A percentile compares a stretch with the other conserved stretches of the same genome.
phyloP scores from a whole-genome alignment of 2,888 invertebrate species.

The Agrenia bidenticulata region DNA sequence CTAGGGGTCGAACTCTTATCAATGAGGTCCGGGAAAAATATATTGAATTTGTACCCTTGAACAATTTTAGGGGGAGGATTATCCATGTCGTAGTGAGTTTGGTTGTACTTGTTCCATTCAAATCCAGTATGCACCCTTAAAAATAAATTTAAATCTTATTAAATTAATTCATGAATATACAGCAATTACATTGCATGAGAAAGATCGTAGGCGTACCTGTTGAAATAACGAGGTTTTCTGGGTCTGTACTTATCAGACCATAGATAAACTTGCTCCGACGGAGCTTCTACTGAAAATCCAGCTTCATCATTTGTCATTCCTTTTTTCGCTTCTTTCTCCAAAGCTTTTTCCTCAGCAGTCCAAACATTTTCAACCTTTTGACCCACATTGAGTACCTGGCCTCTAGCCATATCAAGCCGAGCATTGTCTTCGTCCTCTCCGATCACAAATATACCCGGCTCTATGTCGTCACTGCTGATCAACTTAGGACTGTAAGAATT shows the following conservation, averaged over 20 bases:
- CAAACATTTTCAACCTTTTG: conserved; percentile 57
- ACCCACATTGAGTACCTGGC: conserved; percentile 47
- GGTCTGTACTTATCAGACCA: conserved; percentile 99
- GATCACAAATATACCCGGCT: conserved; percentile 73
- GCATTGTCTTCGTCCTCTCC: conserved; percentile 76
- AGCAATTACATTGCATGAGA: too few relatives aligned
- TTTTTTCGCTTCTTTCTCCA: conserved; percentile 78
- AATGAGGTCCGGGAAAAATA: conserved; percentile 98
- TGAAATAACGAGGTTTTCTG: conserved; percentile 95
- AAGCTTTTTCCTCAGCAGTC: conserved; percentile 65
- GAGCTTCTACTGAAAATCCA: conserved; percentile 85
- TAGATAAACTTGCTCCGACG: conserved; percentile 81
- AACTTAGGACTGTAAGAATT: conserved; percentile 83
- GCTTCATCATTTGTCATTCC: conserved; percentile 86
- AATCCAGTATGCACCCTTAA: conserved; percentile 90
- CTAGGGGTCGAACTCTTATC: conserved; percentile 89
- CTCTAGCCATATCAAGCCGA: conserved; percentile 58
- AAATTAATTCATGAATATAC: background rate
- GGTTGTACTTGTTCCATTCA: conserved; percentile 99
- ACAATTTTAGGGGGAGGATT: conserved; percentile 99
- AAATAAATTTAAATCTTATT: conserved; percentile 26
- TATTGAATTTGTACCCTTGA: conserved; percentile 99
- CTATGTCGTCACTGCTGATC: conserved; percentile 65
- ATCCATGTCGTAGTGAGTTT: conserved; percentile 99
- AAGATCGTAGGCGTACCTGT: conserved; percentile 61